Conservation (phyloP, 2,113 vertebrate species). For the Fukomys damarensis region DNA sequence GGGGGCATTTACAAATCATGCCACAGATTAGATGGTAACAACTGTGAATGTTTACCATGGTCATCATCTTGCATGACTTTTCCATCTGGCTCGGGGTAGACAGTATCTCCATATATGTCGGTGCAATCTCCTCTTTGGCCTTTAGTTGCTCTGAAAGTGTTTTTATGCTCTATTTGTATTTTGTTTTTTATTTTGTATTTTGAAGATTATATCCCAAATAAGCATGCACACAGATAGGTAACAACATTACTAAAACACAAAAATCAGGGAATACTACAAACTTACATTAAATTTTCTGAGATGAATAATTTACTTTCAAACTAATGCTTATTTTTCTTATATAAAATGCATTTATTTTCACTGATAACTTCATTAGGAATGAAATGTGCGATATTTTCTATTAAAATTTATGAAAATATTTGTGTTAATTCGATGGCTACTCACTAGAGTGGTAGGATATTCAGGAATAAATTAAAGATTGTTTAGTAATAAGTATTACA, state of each 20-base stretch:
- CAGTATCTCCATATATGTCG: neutral
- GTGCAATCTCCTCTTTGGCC: neutral
- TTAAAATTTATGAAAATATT: constrained; percentile 42
- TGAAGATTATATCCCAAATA: neutral
- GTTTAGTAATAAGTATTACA: neutral
- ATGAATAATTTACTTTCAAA: neutral
- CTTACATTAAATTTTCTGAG: neutral
- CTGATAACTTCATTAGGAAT: neutral
- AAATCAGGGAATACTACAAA: neutral
- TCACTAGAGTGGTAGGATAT: neutral
- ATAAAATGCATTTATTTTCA: neutral
- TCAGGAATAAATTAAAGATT: neutral
- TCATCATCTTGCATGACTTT: neutral
- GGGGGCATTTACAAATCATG: neutral
- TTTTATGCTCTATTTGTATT: neutral
- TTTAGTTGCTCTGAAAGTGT: neutral
- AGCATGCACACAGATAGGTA: neutral
- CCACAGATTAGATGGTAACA: neutral
- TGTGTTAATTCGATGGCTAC: neutral
- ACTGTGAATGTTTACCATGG: neutral
- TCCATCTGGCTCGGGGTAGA: neutral
- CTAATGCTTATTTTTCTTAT: neutral
- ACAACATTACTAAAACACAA: constrained; percentile 5
- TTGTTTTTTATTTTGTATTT: neutral
- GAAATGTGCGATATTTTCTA: neutral